Evolutionary conservation across 1,140 invertebrate species (phyloP).

Genomic region (Lineus longissimus): DNA sequence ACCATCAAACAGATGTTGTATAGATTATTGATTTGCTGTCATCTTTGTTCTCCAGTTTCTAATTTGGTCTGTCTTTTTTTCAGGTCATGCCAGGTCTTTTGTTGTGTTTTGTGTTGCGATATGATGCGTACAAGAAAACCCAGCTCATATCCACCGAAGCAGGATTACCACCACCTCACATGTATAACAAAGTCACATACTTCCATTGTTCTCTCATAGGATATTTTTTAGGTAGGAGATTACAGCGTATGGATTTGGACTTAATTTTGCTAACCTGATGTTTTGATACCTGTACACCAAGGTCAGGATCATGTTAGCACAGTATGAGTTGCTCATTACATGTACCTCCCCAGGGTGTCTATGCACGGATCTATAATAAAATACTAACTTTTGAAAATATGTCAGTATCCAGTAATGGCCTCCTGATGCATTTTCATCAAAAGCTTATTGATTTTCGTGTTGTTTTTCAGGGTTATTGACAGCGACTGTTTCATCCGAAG

Average conservation of each 20-base stretch:
- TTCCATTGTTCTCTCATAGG: conserved; percentile 98
- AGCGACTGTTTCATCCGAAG: conserved; percentile 93
- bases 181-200: conserved; percentile 61
- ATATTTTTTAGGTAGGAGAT: conserved; percentile 75
- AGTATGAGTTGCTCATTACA: too few species aligned
- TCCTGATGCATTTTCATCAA: too few species aligned
- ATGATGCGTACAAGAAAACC: conserved; percentile 94
- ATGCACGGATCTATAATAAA: too few species aligned
- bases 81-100: conserved; percentile 90
- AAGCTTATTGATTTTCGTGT: neutral
- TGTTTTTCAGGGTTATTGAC: conserved; percentile 73
- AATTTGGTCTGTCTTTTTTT: conserved; percentile 16
- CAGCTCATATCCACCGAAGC: conserved; percentile 65
- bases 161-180: conserved; percentile 70
- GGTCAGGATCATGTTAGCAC: too few species aligned
- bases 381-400: too few species aligned
- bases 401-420: too few species aligned
- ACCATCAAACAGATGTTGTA: too few species aligned
- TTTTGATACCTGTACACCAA: too few species aligned
- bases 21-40: neutral
- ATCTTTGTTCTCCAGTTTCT: too few species aligned
- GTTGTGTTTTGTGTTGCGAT: conserved; percentile 88
- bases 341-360: too few species aligned
- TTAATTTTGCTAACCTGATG: too few species aligned
- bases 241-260: too few species aligned